These are phyloP conservation scores for Drosophila novamexicana DNA, from an alignment of 1,140 invertebrate species.

Conservation along the genomic window DNA sequence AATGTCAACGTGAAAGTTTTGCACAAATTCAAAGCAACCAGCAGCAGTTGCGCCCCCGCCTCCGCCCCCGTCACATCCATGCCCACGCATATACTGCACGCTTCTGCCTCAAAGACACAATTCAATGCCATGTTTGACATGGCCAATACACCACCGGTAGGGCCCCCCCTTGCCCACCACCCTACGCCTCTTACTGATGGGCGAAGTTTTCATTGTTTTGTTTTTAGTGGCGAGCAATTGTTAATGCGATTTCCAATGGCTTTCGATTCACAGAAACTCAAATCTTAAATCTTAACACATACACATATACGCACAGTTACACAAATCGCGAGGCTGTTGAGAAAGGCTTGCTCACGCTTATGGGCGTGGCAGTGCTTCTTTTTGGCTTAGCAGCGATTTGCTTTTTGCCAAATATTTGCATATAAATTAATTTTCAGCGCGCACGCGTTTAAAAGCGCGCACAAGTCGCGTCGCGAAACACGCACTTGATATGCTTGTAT, in stretches of 20 bases:
- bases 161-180: not conserved
- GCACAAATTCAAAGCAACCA: conserved; percentile 65
- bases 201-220: conserved; percentile 64
- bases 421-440: conserved; percentile 62
- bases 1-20: conserved; percentile 81
- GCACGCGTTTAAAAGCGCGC: conserved; percentile 40
- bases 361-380: conserved; percentile 25
- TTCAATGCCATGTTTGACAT: conserved; percentile 81
- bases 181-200: not conserved
- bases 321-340: not conserved
- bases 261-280: conserved; percentile 40
- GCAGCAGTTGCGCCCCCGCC: conserved; percentile 9
- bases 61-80: conserved; percentile 1
- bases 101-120: conserved; percentile 62
- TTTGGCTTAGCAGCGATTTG: conserved; percentile 44
- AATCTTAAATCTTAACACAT: conserved; percentile 18
- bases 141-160: conserved; percentile 22
- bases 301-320: not conserved
- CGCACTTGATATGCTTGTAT: not conserved
- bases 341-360: conserved; percentile 15
- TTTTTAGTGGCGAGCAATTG: conserved; percentile 50
- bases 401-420: conserved; percentile 57
- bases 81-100: conserved; percentile 53
- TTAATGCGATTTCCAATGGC: conserved; percentile 76
- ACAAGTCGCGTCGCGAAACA: conserved; percentile 26